Evolutionary conservation across 2,888 invertebrate species (phyloP), one percentile per base, ranked within the genome.

Genomic region (Coelogynopora nodosa): DNA sequence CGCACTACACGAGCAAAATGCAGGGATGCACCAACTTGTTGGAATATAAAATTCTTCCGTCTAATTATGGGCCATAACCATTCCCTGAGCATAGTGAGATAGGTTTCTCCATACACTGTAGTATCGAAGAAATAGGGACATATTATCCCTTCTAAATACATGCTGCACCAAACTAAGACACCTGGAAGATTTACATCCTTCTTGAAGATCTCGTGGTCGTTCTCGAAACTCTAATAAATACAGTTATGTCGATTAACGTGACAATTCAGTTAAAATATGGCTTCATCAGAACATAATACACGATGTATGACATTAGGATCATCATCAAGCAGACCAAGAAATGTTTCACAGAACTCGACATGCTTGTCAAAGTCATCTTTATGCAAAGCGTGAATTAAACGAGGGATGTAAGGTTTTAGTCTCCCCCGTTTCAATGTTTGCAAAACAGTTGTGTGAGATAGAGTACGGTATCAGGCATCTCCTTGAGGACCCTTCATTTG

Each of bases 81-180:
- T 82, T 82, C 82, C 30, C 30, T 31, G 28, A 85, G 74, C 18
- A 87, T 26, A 30, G 85, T 2, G 27, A 87, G 67, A 85, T 87
- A 87, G 30, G 67, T 85, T 67, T 29, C 29, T 23, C 85, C 74
- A 74, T 67, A 31, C 18, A 87, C 87, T 49, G 49, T 86, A 18
- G 26, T 28, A 87, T 85, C 84, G 31, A 85, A 87, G 84, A 87
- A 87, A 30, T 87, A 85, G 67, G 87, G 87, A 28, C 84, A 30
- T 74, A 87, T 85, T n/a, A 87, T 86, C 84, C 82, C 30, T 30
- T 85, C 26, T 28, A 23, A 67, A 10, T 13, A 74, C 10, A 87
- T 85, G 26, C 85, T 30, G 84, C 30, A 30, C 84, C 49, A 27
- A 0, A 85, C 84, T n/a, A 18, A 84, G 84, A 84, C 67, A 27